phyloP scores from a whole-genome alignment of 2,888 invertebrate species.

The Punctoribates punctum region DNA sequence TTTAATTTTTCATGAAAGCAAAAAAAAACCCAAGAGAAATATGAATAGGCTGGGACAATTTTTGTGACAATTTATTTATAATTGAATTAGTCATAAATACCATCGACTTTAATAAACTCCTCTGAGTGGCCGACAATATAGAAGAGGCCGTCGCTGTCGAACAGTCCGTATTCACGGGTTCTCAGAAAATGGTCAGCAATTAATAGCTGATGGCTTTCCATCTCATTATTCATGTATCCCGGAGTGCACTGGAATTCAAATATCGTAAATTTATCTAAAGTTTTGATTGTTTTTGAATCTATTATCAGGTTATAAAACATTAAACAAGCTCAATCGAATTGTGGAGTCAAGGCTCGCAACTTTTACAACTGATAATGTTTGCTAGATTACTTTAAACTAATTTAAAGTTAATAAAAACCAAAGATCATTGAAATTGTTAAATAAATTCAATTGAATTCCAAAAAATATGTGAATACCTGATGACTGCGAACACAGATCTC shows the following conservation, averaged over 20 bases:
- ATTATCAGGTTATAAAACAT: no score
- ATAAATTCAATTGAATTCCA: not conserved
- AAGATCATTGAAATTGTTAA: no score
- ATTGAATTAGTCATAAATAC: not conserved
- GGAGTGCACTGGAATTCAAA: not conserved
- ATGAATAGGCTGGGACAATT: not conserved
- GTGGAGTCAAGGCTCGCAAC: no score
- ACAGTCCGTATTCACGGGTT: not conserved
- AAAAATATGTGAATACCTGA: not conserved
- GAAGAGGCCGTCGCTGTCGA: not conserved
- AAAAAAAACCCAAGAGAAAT: not conserved
- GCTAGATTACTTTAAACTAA: no score
- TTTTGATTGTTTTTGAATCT: not conserved
- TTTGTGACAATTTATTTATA: not conserved
- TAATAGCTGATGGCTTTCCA: not conserved
- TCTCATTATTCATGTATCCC: not conserved
- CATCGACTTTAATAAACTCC: not conserved
- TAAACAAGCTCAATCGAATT: no score
- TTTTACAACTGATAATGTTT: no score
- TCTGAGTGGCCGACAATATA: conserved; percentile 3
- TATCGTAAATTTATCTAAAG: not conserved
- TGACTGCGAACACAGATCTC: conserved; percentile 8
- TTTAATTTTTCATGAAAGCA: no score
- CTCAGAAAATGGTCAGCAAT: not conserved
- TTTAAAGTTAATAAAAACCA: no score